Evolutionary conservation across 2,888 invertebrate species (phyloP).

Genomic region (Monochamus alternatus): DNA sequence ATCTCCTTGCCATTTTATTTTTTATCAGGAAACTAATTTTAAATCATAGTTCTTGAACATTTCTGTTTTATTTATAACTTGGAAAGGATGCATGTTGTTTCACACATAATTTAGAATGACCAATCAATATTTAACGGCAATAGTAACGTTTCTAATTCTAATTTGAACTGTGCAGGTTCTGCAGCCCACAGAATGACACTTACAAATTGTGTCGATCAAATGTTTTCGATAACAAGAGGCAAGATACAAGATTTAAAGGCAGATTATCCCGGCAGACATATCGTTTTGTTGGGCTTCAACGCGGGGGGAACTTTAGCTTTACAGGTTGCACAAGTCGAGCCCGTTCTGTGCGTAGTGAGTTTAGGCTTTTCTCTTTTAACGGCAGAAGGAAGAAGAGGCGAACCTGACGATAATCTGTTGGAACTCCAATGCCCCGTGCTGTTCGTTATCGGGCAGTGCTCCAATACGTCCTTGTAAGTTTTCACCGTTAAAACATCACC

Average conservation of each 20-base stretch:
- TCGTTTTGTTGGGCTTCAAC: conserved; percentile 85
- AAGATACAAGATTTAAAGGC: conserved; percentile 81
- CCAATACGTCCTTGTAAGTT: conserved; percentile 75
- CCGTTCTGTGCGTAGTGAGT: conserved; percentile 82
- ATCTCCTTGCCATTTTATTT: too few relatives aligned
- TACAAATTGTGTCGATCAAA: conserved; percentile 76
- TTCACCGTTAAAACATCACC: too few relatives aligned
- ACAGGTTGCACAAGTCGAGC: conserved; percentile 82
- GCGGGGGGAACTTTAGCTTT: conserved; percentile 84
- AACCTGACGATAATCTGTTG: conserved; percentile 83
- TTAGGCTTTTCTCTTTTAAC: conserved; percentile 85
- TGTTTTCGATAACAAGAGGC: conserved; percentile 78
- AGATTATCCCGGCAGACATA: conserved; percentile 79
- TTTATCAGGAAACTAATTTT: too few relatives aligned
- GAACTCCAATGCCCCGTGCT: conserved; percentile 83
- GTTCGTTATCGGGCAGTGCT: conserved; percentile 86
- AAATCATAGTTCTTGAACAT: too few relatives aligned
- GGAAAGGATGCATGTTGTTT: too few relatives aligned
- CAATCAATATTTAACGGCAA: too few relatives aligned
- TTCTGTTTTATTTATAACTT: too few relatives aligned
- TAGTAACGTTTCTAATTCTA: too few relatives aligned
- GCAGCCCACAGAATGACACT: conserved; percentile 70
- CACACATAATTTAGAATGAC: too few relatives aligned
- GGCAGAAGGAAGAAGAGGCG: conserved; percentile 81
- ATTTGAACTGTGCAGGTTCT: conserved; percentile 48